These are phyloP conservation scores for Temnothorax unifasciatus DNA, from an alignment of 2,888 invertebrate genomes.

Conservation along the genomic window DNA sequence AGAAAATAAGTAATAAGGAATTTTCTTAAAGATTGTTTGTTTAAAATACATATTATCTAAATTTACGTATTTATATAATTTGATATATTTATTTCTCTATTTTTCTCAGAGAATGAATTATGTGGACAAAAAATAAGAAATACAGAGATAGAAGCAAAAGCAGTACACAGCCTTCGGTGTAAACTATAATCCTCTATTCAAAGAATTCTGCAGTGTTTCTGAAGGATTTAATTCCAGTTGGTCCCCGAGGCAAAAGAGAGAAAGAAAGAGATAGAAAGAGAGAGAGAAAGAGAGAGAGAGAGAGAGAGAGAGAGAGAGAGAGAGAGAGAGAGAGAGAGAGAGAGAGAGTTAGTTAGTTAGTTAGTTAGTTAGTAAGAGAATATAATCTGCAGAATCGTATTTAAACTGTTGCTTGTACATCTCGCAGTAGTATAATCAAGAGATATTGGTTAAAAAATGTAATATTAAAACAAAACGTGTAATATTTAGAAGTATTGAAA, in stretches of 20 bases:
- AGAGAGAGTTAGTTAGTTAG: no score
- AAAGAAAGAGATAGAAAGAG: not conserved
- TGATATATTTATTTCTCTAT: not conserved
- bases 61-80: not conserved
- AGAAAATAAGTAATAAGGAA: not conserved
- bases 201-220: slow-evolving; percentile 56
- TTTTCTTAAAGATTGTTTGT: not conserved
- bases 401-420: slow-evolving; percentile 24
- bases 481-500: not conserved
- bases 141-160: not conserved
- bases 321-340: not conserved
- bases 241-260: slow-evolving; percentile 1
- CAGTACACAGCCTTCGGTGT: not conserved
- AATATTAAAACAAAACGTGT: not conserved
- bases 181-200: slow-evolving; percentile 47
- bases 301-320: not conserved
- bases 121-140: not conserved
- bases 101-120: not conserved
- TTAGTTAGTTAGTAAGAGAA: slow-evolving; percentile 2
- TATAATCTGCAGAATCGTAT: slow-evolving; percentile 23
- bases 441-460: slow-evolving; percentile 6
- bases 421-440: slow-evolving; percentile 8
- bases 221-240: slow-evolving; percentile 50
- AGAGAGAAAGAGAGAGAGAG: not conserved
- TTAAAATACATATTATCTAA: not conserved